These are phyloP conservation scores for Drosophila neotestacea DNA, from an alignment of 2,888 invertebrate species.

Conservation along the genomic window DNA sequence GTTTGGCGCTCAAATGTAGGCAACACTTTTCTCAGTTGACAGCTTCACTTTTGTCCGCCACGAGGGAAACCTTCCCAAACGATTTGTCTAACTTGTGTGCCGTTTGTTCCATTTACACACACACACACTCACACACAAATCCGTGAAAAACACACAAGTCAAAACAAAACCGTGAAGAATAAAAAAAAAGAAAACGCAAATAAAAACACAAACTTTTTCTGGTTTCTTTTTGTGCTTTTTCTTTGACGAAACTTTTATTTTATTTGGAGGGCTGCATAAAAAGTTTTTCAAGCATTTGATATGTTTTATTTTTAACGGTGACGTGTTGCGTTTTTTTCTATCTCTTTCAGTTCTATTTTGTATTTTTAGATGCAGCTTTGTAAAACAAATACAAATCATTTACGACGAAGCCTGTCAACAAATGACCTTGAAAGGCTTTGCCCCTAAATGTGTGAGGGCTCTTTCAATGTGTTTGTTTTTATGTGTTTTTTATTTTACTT, in stretches of 20 bases:
- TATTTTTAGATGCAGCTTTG: constrained; percentile 53
- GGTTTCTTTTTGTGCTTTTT: constrained; percentile 45
- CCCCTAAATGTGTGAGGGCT: constrained; percentile 34
- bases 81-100: constrained; percentile 60
- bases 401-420: constrained; percentile 46
- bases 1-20: constrained; percentile 54
- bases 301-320: constrained; percentile 45
- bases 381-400: constrained; percentile 72
- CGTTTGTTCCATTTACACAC: constrained; percentile 58
- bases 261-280: constrained; percentile 52
- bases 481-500: constrained; percentile 43
- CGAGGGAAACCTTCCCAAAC: constrained; percentile 25
- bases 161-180: constrained; percentile 25
- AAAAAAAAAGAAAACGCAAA: constrained; percentile 22
- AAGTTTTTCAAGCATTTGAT: constrained; percentile 47
- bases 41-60: constrained; percentile 62
- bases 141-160: constrained; percentile 21
- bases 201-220: constrained; percentile 38
- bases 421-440: constrained; percentile 66
- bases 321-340: constrained; percentile 25
- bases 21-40: constrained; percentile 48
- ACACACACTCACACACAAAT: constrained; percentile 41
- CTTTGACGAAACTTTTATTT: constrained; percentile 69
- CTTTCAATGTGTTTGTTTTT: constrained; percentile 36
- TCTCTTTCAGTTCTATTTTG: constrained; percentile 35